Evolutionary conservation across 2,888 invertebrate genomes (phyloP).

Genomic region (Hydropsyche betteni): DNA sequence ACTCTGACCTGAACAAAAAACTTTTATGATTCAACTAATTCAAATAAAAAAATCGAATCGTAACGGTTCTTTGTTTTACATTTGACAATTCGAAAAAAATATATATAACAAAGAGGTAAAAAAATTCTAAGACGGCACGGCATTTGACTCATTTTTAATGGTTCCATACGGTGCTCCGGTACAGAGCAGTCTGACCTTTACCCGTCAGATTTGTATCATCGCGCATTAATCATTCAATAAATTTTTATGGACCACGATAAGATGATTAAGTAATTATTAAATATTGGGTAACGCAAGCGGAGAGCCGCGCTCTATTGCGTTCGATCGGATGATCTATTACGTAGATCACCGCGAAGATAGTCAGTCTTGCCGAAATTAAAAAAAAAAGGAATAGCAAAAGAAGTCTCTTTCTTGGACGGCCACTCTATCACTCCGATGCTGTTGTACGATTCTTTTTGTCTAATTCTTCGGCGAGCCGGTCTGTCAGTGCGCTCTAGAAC

Average conservation of each 20-base stretch:
- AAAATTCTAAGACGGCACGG: no score
- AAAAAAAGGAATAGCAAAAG: not conserved
- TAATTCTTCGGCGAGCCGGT: slow-evolving; percentile 3
- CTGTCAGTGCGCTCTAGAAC: slow-evolving; percentile 17
- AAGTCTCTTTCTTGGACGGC: slow-evolving; percentile 4
- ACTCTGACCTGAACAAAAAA: no score
- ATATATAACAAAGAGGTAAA: no score
- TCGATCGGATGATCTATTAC: slow-evolving; percentile 28
- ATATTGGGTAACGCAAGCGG: slow-evolving; percentile 22
- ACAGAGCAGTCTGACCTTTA: slow-evolving; percentile 15
- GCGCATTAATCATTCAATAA: slow-evolving; percentile 30
- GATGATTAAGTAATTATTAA: slow-evolving; percentile 33
- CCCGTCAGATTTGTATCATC: slow-evolving; percentile 24
- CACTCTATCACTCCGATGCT: slow-evolving; percentile 39
- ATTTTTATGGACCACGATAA: slow-evolving; percentile 29
- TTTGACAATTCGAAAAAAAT: no score
- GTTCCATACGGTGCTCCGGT: no score
- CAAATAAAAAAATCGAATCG: no score
- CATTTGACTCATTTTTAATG: slow-evolving; percentile 20
- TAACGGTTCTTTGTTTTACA: no score
- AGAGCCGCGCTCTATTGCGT: not conserved
- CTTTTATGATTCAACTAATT: no score
- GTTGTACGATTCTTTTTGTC: slow-evolving; percentile 35
- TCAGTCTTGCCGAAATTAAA: not conserved
- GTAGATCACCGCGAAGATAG: slow-evolving; percentile 23